Conservation (phyloP, 1,140 invertebrate species). For the Artemia franciscana region DNA sequence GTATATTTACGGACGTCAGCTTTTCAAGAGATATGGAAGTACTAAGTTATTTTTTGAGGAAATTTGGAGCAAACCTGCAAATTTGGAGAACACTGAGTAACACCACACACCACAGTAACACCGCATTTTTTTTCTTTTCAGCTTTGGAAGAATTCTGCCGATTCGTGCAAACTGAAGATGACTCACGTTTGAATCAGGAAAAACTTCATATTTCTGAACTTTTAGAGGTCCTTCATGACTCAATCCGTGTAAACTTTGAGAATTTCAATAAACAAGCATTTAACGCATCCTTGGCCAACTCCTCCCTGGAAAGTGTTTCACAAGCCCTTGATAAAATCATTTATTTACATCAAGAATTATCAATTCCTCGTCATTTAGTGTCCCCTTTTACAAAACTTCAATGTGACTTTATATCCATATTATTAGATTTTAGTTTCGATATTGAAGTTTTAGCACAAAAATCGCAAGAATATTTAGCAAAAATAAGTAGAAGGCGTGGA, state of each 20-base stretch:
- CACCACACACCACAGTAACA: no score
- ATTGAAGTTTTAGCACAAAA: background rate
- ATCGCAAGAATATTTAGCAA: background rate
- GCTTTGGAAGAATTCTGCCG: background rate
- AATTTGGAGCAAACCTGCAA: no score
- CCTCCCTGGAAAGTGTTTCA: background rate
- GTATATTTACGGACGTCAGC: no score
- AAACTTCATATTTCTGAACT: background rate
- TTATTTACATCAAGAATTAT: background rate
- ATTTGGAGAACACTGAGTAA: no score
- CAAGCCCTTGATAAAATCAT: background rate
- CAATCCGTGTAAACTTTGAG: background rate
- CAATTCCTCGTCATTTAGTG: background rate
- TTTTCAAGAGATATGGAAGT: no score
- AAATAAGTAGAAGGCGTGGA: background rate
- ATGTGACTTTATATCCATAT: background rate
- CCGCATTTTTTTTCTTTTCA: background rate
- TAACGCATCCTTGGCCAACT: background rate
- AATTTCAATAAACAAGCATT: background rate
- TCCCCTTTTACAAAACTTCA: background rate
- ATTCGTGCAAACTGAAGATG: background rate
- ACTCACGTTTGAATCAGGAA: background rate
- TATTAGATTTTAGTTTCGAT: background rate
- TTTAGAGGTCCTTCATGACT: background rate
- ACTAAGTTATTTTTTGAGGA: no score